phyloP scores from a whole-genome alignment of 2,888 invertebrate genomes.

The Gandaritis pyraliata region DNA sequence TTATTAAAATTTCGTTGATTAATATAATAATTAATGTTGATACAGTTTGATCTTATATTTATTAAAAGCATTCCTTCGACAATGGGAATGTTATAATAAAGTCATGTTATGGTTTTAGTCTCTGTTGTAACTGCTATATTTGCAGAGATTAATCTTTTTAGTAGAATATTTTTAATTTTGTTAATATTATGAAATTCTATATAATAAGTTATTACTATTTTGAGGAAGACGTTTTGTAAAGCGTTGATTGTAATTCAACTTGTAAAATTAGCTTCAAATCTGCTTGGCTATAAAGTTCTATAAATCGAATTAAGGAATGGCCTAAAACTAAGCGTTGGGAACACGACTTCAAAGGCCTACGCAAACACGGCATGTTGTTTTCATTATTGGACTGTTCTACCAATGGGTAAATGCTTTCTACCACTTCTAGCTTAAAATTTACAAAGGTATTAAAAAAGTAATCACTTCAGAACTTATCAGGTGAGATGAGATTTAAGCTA shows the following conservation, averaged over 20 bases:
- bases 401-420: constrained; percentile 40
- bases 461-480: too few species aligned
- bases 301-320: constrained; percentile 46
- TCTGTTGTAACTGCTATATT: neutral
- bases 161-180: constrained; percentile 3
- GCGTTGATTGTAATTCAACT: constrained; percentile 22
- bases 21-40: neutral
- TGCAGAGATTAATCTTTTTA: neutral
- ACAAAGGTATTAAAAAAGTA: too few species aligned
- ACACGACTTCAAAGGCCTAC: constrained; percentile 57
- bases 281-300: constrained; percentile 38
- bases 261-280: constrained; percentile 34
- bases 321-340: constrained; percentile 54
- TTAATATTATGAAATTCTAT: constrained; percentile 15
- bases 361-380: constrained; percentile 45
- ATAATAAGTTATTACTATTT: constrained; percentile 18
- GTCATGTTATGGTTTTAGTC: too few species aligned
- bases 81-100: too few species aligned
- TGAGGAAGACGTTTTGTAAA: constrained; percentile 19
- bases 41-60: neutral
- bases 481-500: neutral
- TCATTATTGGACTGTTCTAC: constrained; percentile 41
- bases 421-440: neutral
- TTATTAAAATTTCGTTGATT: neutral
- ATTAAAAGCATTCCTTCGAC: too few species aligned